phyloP scores from a whole-genome alignment of 2,888 invertebrate species.

The Ephialtes manifestator region DNA sequence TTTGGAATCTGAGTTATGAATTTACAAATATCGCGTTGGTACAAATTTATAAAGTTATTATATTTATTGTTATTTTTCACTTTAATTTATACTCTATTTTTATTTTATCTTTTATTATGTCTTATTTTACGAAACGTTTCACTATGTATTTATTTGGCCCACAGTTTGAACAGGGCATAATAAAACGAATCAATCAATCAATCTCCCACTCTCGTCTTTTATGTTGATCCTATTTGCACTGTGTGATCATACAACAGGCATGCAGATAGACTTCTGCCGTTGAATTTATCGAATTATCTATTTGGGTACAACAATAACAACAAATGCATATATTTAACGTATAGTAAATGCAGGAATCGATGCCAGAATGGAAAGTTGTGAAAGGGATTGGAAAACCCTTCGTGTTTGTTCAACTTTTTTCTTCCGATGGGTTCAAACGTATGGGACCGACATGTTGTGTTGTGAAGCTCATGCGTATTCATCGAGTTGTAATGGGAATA shows the following conservation, averaged over 20 bases:
- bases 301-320: background rate
- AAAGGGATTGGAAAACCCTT: background rate
- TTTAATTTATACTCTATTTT: too few species aligned
- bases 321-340: background rate
- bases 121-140: too few species aligned
- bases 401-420: background rate
- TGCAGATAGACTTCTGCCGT: slow-evolving; percentile 7
- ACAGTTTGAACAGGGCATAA: too few species aligned
- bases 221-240: slow-evolving; percentile 33
- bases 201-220: background rate
- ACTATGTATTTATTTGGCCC: too few species aligned
- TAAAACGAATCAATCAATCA: too few species aligned
- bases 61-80: too few species aligned
- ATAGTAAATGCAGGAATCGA: background rate
- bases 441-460: background rate
- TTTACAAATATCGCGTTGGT: too few species aligned
- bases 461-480: background rate
- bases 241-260: slow-evolving; percentile 17
- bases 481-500: background rate
- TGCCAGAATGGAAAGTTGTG: background rate
- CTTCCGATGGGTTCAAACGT: background rate
- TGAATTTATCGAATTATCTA: slow-evolving; percentile 36
- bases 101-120: too few species aligned
- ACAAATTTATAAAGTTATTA: too few species aligned
- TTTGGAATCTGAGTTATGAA: too few species aligned